Percentiles rank a stretch among this genome's conserved stretches.
Conservation (phyloP, 1,140 invertebrate genomes). For the Dreissena polymorpha region DNA sequence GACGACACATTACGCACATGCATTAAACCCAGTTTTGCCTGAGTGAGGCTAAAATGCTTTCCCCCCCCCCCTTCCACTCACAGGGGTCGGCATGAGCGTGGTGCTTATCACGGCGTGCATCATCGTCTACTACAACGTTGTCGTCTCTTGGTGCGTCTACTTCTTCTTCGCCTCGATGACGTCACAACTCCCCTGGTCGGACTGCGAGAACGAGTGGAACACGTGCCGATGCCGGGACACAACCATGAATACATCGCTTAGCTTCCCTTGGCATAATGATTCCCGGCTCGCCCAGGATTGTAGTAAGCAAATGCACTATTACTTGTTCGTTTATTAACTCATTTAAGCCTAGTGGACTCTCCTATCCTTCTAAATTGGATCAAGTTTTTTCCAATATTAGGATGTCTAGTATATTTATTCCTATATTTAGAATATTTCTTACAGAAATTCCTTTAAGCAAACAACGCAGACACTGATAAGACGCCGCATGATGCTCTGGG, state of each 20-base stretch:
- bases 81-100: constrained; percentile 46
- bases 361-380: too few species aligned
- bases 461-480: too few species aligned
- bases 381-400: too few species aligned
- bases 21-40: too few species aligned
- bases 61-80: neutral
- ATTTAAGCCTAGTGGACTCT: too few species aligned
- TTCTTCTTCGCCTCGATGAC: constrained; percentile 78
- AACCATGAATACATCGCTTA: constrained; percentile 40
- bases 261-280: constrained; percentile 56
- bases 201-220: constrained; percentile 75
- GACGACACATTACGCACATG: too few species aligned
- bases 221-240: constrained; percentile 81
- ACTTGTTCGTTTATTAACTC: too few species aligned
- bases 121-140: constrained; percentile 80
- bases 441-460: too few species aligned
- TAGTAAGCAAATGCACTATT: constrained; percentile 2
- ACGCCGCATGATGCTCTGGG: too few species aligned
- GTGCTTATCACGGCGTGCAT: constrained; percentile 70
- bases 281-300: constrained; percentile 23
- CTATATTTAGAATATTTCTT: too few species aligned
- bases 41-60: too few species aligned
- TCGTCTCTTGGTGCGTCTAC: constrained; percentile 79
- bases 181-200: constrained; percentile 74
- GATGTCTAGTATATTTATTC: too few species aligned